phyloP scores from a whole-genome alignment of 2,888 invertebrate genomes.

The Notocelia uddmanniana region DNA sequence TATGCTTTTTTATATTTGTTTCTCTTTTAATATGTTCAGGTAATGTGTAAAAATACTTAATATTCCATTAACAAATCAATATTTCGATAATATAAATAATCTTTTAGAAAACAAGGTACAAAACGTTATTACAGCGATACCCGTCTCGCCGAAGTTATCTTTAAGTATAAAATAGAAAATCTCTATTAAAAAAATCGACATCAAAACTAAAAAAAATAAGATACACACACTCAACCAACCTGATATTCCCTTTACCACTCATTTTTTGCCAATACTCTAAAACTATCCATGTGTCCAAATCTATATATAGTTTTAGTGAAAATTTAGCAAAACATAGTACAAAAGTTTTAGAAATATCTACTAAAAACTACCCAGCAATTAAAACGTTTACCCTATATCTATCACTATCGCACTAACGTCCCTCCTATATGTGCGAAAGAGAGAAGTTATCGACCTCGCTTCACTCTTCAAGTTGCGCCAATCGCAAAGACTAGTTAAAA shows the following conservation, averaged over 20 bases:
- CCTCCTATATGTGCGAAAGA: constrained; percentile 69
- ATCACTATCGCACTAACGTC: constrained; percentile 80
- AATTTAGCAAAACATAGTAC: constrained; percentile 86
- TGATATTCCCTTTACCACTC: constrained; percentile 64
- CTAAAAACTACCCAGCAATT: constrained; percentile 81
- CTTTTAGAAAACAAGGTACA: constrained; percentile 80
- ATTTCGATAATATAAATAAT: constrained; percentile 76
- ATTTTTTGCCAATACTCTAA: constrained; percentile 67
- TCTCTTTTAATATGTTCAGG: constrained; percentile 76
- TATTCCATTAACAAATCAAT: constrained; percentile 80
- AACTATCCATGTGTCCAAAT: constrained; percentile 78
- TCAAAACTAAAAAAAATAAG: constrained; percentile 44
- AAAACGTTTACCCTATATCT: constrained; percentile 79
- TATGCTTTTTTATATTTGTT: constrained; percentile 72
- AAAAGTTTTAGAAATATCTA: constrained; percentile 85
- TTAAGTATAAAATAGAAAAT: constrained; percentile 78
- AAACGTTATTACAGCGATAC: constrained; percentile 66
- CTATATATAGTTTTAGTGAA: constrained; percentile 81
- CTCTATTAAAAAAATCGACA: constrained; percentile 65
- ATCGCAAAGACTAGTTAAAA: constrained; percentile 62
- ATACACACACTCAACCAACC: constrained; percentile 48
- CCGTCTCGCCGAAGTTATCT: constrained; percentile 67
- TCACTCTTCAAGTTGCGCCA: constrained; percentile 68
- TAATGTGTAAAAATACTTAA: constrained; percentile 84
- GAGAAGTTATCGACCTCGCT: constrained; percentile 56